phyloP scores from a whole-genome alignment of 2,888 invertebrate genomes.

The Macaria notata region DNA sequence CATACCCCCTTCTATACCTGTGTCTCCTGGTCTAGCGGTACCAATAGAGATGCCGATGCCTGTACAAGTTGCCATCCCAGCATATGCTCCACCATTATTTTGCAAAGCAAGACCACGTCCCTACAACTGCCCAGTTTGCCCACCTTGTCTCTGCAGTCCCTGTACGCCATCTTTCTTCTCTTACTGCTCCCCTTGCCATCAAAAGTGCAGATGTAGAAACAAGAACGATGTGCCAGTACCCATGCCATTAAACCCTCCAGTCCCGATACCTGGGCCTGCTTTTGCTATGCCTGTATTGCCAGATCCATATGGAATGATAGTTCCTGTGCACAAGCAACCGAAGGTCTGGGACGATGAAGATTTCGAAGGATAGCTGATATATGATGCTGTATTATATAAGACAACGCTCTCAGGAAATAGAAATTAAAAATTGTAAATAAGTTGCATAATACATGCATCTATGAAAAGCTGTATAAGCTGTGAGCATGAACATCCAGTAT shows the following conservation, averaged over 20 bases:
- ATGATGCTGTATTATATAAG: too few relatives aligned
- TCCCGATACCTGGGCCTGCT: constrained; percentile 14
- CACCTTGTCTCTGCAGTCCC: constrained; percentile 62
- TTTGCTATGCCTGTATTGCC: constrained; percentile 12
- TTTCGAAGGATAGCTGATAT: neutral
- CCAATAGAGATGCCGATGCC: constrained; percentile 36
- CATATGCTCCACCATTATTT: constrained; percentile 34
- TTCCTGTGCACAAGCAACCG: constrained; percentile 9
- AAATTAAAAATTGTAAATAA: neutral
- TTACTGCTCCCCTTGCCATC: constrained; percentile 66
- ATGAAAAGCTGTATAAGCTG: too few relatives aligned
- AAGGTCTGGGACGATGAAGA: constrained; percentile 4
- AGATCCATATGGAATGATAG: constrained; percentile 2
- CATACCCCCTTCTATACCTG: constrained; percentile 9
- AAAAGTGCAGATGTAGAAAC: constrained; percentile 57
- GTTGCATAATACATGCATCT: neutral
- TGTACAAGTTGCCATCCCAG: constrained; percentile 51
- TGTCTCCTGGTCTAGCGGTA: constrained; percentile 15
- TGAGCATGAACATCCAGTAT: too few relatives aligned
- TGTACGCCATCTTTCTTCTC: constrained; percentile 70
- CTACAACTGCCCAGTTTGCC: constrained; percentile 60
- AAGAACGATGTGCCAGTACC: constrained; percentile 44
- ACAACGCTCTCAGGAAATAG: neutral
- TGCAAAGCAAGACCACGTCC: constrained; percentile 35
- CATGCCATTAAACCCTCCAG: constrained; percentile 35